Percentiles rank a stretch among this genome's conserved stretches.
Conservation (phyloP, 2,113 vertebrate genomes). For the Silurus meridionalis region DNA sequence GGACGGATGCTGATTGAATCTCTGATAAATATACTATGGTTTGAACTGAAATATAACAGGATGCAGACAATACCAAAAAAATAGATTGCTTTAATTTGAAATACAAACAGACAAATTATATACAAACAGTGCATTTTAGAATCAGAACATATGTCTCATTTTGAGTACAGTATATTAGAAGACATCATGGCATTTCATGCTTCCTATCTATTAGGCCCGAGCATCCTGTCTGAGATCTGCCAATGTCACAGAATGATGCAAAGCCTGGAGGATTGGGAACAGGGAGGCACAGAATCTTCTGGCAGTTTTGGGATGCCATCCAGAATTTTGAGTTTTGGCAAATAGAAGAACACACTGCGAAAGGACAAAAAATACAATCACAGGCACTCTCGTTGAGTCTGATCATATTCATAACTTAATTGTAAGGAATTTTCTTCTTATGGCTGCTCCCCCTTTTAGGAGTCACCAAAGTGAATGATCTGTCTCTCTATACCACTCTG, state of each 20-base stretch:
- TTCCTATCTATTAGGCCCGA: not conserved
- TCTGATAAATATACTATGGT: not conserved
- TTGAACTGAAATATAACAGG: not conserved
- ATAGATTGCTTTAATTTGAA: constrained; percentile 40
- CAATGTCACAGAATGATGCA: constrained; percentile 79
- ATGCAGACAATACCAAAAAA: constrained; percentile 13
- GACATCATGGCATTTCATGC: constrained; percentile 28
- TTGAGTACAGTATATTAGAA: constrained; percentile 13
- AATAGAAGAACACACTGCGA: constrained; percentile 86
- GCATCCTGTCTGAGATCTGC: not conserved
- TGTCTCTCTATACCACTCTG: no score
- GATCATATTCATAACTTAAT: not conserved
- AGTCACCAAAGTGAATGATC: no score
- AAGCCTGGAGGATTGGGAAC: constrained; percentile 72
- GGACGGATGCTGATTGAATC: not conserved
- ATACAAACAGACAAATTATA: not conserved
- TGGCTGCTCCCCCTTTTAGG: no score
- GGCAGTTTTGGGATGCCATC: constrained; percentile 88
- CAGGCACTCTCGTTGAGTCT: not conserved
- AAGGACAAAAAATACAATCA: constrained; percentile 28
- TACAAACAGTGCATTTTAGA: constrained; percentile 22
- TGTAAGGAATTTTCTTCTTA: no score
- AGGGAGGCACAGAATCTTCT: constrained; percentile 76
- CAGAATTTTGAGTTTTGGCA: constrained; percentile 91
- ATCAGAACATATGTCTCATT: not conserved